Conservation (phyloP, 2,113 vertebrate species). For the Ranitomeya variabilis region DNA sequence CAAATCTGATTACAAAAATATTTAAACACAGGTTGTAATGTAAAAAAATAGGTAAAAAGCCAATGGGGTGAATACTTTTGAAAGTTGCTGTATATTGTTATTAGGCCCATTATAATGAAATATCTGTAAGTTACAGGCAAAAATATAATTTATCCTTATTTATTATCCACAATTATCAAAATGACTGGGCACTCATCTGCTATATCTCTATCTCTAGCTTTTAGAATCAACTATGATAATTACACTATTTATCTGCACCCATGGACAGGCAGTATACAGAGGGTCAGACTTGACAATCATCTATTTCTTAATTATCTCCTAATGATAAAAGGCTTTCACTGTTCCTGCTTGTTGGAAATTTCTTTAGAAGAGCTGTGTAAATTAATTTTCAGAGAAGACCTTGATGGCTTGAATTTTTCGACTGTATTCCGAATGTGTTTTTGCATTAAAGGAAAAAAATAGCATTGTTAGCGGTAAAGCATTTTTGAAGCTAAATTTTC, state of each 20-base stretch:
- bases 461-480: not conserved
- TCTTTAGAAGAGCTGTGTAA: not conserved
- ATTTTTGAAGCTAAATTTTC: constrained; percentile 12
- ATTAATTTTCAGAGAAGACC: not conserved
- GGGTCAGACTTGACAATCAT: not conserved
- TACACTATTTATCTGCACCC: not conserved
- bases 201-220: not conserved
- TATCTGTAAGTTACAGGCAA: no score
- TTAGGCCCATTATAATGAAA: no score
- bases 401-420: not conserved
- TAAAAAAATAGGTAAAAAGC: no score
- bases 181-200: no score
- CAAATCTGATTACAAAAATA: no score
- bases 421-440: constrained; percentile 2
- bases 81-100: no score
- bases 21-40: no score
- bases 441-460: not conserved
- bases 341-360: not conserved
- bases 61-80: no score
- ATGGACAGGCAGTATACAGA: not conserved
- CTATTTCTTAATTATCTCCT: not conserved
- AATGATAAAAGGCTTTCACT: not conserved
- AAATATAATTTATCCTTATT: no score
- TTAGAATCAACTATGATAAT: not conserved
- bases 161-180: no score